These are phyloP conservation scores for Plutella xylostella DNA, from an alignment of 2,888 invertebrate genomes.

Conservation along the genomic window DNA sequence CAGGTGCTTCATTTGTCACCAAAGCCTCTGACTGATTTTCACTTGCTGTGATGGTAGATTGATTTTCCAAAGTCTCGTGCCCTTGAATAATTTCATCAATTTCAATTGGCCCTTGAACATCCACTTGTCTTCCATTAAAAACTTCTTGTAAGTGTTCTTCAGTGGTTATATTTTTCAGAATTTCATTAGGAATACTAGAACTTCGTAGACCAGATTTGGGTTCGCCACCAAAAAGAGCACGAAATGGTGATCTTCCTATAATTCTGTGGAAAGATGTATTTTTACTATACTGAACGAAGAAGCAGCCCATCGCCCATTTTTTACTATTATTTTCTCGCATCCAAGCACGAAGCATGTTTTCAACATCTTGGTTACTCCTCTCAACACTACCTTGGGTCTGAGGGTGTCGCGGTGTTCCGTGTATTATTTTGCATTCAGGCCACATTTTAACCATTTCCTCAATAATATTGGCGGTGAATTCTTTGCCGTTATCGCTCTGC, in stretches of 20 bases:
- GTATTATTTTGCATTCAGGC: conserved; percentile 11
- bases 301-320: conserved; percentile 24
- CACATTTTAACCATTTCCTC: conserved; percentile 11
- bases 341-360: conserved; percentile 26
- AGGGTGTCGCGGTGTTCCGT: conserved; percentile 14
- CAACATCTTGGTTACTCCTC: too few relatives aligned
- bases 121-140: too few relatives aligned
- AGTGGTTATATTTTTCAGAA: too few relatives aligned
- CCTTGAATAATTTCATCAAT: too few relatives aligned
- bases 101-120: too few relatives aligned
- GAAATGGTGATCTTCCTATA: conserved; percentile 20
- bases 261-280: conserved; percentile 21
- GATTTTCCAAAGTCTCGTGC: too few relatives aligned
- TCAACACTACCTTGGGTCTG: conserved; percentile 18
- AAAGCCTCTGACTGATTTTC: too few relatives aligned
- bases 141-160: too few relatives aligned
- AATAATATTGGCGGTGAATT: conserved; percentile 14
- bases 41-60: too few relatives aligned
- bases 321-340: conserved; percentile 23
- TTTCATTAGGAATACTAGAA: conserved; percentile 10
- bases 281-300: conserved; percentile 22
- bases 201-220: conserved; percentile 18
- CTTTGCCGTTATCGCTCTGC: conserved; percentile 17
- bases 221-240: conserved; percentile 23
- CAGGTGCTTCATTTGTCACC: too few relatives aligned